Conservation (phyloP, 1,140 invertebrate species). For the Pararge aegeria region DNA sequence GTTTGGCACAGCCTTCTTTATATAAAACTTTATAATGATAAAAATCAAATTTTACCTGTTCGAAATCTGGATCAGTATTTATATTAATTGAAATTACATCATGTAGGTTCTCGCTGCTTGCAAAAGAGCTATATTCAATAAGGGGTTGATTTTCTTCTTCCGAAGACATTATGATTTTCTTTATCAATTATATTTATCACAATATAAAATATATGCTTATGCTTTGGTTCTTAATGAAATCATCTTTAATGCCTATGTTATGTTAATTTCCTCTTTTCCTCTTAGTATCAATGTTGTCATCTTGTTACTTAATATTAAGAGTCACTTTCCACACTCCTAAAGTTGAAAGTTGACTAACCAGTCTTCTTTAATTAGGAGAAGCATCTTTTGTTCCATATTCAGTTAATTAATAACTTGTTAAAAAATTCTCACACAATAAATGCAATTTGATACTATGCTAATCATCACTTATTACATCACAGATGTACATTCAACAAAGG, state of each 20-base stretch:
- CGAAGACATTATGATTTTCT: constrained; percentile 22
- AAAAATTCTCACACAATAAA: background rate
- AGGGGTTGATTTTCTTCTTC: constrained; percentile 62
- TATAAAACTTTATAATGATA: too few relatives aligned
- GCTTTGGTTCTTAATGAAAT: too few relatives aligned
- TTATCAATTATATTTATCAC: background rate
- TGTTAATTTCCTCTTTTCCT: too few relatives aligned
- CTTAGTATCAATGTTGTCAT: too few relatives aligned
- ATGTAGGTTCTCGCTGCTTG: constrained; percentile 30
- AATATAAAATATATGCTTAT: background rate
- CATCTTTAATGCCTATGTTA: too few relatives aligned
- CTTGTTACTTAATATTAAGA: background rate
- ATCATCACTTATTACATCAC: background rate
- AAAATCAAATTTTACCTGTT: constrained; percentile 49
- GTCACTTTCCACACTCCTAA: too few relatives aligned
- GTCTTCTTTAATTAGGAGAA: too few relatives aligned
- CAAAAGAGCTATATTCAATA: constrained; percentile 48
- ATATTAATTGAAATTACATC: constrained; percentile 43
- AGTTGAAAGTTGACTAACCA: too few relatives aligned
- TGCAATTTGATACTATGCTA: background rate
- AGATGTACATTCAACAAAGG: background rate
- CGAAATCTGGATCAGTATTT: constrained; percentile 57
- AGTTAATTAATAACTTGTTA: background rate
- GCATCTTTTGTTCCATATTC: background rate
- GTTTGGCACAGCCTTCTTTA: too few relatives aligned